phyloP scores from a whole-genome alignment of 2,113 vertebrate genomes.

The Leptodactylus fuscus region DNA sequence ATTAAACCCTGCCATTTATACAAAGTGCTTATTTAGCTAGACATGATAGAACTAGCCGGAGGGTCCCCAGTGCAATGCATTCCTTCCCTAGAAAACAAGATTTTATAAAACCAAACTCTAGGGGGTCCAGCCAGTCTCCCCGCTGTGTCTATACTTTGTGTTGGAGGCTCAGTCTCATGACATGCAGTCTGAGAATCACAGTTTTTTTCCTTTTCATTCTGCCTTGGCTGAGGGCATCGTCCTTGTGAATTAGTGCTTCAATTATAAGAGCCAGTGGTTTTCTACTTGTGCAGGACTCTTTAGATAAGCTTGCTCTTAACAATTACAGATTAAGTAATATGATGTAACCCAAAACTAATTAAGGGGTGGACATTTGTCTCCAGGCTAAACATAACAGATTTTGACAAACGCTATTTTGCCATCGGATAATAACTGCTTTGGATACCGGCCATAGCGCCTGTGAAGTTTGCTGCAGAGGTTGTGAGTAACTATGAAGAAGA shows the following conservation, averaged over 20 bases:
- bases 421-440: slow-evolving; percentile 22
- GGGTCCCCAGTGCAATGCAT: not conserved
- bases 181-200: not conserved
- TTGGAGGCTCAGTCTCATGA: not conserved
- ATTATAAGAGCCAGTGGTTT: slow-evolving; percentile 38
- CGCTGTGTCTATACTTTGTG: not conserved
- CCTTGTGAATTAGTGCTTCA: slow-evolving; percentile 13
- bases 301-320: slow-evolving; percentile 21
- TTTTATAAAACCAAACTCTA: not conserved
- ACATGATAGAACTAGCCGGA: not conserved
- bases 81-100: not conserved
- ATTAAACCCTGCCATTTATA: not conserved
- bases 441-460: not conserved
- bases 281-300: not conserved
- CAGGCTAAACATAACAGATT: slow-evolving; percentile 23
- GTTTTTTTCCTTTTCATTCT: not conserved
- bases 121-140: not conserved
- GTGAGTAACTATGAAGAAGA: not conserved
- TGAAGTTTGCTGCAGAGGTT: slow-evolving; percentile 5
- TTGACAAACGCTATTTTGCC: slow-evolving; percentile 30
- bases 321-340: slow-evolving; percentile 42
- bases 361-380: slow-evolving; percentile 32
- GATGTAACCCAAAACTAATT: slow-evolving; percentile 48
- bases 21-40: not conserved
- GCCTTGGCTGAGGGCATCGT: not conserved